Base-by-base conservation (phyloP, 2,113 vertebrate genomes). In the Odontesthes bonariensis region DNA sequence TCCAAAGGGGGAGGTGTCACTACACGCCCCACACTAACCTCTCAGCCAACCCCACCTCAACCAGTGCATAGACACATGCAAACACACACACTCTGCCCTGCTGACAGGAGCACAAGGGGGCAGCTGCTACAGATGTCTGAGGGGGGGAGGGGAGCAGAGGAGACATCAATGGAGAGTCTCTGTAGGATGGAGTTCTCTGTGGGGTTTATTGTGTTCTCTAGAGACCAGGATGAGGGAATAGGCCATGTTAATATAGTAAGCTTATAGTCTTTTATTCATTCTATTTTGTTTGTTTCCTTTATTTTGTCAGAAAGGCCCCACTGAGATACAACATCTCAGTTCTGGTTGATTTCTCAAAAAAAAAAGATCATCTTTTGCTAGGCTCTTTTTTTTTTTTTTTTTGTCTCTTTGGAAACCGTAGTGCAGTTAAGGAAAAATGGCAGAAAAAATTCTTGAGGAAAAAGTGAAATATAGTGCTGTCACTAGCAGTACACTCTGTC, bases 51-150 rank as follows among this genome's bases (percentile, higher is more conserved):
- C 87, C 89, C 88, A 88, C 88, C 84, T 88, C 73, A 59, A 79
- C 81, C 35, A 59, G 69, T 64, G 75, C 83, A 81, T 32, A 80
- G 75, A 87, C 89, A 87, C 69, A 83, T 85, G 73, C 61, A 8
- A 52, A 74, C 53, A 77, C 74, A 83, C 85, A 80, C 89, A 81
- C 86, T 71, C 78, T 75, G 82, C 85, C 89, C 91, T 88, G 91
- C 90, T 93, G 91, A 92, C 89, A 93, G 92, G 90, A 93, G 93
- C 94, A 94, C 92, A 94, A 94, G 92, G 92, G 92, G 92, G 93
- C 93, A 94, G 94, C 94, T 94, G 94, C 94, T 94, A 94, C 94
- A 93, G 93, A 94, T 93, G 92, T 93, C 93, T 94, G 83, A 79
- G 89, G 89, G 93, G 91, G 90, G 92, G 91, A 91, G 91, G 93